Base-by-base conservation (phyloP, 2,797 vertebrate species). In the Poeciliopsis paucimaculata region DNA sequence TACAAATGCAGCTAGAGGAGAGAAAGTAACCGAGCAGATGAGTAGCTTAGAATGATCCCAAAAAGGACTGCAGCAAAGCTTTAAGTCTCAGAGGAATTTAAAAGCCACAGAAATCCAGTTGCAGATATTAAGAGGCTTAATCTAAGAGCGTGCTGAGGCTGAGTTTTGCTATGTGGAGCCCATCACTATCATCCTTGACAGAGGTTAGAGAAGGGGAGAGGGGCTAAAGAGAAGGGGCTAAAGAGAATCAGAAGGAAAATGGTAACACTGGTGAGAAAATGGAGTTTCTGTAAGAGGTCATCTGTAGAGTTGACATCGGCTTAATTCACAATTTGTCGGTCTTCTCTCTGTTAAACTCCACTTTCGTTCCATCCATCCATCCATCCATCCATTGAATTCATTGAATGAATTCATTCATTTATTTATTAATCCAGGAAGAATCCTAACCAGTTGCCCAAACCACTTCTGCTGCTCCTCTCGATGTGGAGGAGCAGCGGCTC, bases 121-220 rank as follows among this genome's bases (percentile, higher is more conserved):
- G 94, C 84, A 88, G 94, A 95, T 95, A 95, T 96, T 96, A 96
- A 95, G 95, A 95, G 92, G 95, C 95, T 96, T 96, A 96, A 95
- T 94, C 88, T 93, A 88, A 94, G 92, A 93, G 93, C 91, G 92
- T 90, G 92, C 91, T 91, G 92, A 95, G 92, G 92, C 90, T 91
- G 90, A 91, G 88, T 92, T 94, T 92, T 94, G 89, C 92, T 93
- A 93, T 90, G 90, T 93, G 90, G 92, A 91, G 90, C 90, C 89
- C 94, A 87, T 93, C 92, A 89, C 92, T 90, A 92, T 95, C 92
- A 95, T 95, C 92, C 91, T 84, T 93, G 91, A 94, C 90, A 93
- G 86, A 93, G 93, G 95, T 93, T 93, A 94, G 92, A 90, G 86
- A 91, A 85, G 86, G 92, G 88, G 84, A 64, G 80, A 80, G 86